phyloP scores from a whole-genome alignment of 2,797 vertebrate genomes.

The Lagorchestes hirsutus region DNA sequence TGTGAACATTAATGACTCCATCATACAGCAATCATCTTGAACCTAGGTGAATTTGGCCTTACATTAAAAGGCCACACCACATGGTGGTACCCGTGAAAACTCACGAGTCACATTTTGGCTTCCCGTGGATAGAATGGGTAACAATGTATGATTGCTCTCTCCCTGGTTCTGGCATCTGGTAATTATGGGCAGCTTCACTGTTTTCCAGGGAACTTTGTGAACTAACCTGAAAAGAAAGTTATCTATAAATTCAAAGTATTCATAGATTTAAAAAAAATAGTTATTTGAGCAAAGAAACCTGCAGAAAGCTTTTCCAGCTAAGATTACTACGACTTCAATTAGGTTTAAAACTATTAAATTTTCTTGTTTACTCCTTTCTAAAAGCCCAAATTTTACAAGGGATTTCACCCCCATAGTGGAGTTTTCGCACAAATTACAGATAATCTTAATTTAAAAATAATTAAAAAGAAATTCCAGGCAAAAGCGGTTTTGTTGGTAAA shows the following conservation, averaged over 20 bases:
- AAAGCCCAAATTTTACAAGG: slow-evolving; percentile 62
- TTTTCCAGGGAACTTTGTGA: slow-evolving; percentile 51
- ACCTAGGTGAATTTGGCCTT: neutral
- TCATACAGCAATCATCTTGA: slow-evolving; percentile 46
- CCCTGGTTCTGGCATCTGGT: slow-evolving; percentile 8
- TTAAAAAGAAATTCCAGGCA: slow-evolving; percentile 23
- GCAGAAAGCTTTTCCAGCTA: slow-evolving; percentile 53
- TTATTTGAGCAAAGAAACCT: slow-evolving; percentile 34
- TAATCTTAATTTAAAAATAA: slow-evolving; percentile 54
- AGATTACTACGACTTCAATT: slow-evolving; percentile 72
- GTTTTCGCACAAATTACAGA: slow-evolving; percentile 21
- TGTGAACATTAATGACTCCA: slow-evolving; percentile 10
- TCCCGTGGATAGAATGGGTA: slow-evolving; percentile 13
- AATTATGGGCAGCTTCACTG: slow-evolving; percentile 36
- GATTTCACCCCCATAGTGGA: slow-evolving; percentile 47
- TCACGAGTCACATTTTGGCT: slow-evolving; percentile 8
- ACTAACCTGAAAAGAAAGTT: slow-evolving; percentile 44
- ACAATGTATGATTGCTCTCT: neutral
- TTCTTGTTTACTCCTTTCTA: slow-evolving; percentile 65
- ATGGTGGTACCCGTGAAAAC: slow-evolving; percentile 33
- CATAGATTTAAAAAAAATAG: neutral
- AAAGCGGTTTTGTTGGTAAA: neutral
- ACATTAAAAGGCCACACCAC: slow-evolving; percentile 26
- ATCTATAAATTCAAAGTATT: neutral
- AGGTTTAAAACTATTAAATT: slow-evolving; percentile 72